Percentiles rank a stretch among this genome's conserved stretches.
These are phyloP conservation scores for Orthosia gracilis DNA, from an alignment of 2,888 invertebrate genomes.

Conservation along the genomic window DNA sequence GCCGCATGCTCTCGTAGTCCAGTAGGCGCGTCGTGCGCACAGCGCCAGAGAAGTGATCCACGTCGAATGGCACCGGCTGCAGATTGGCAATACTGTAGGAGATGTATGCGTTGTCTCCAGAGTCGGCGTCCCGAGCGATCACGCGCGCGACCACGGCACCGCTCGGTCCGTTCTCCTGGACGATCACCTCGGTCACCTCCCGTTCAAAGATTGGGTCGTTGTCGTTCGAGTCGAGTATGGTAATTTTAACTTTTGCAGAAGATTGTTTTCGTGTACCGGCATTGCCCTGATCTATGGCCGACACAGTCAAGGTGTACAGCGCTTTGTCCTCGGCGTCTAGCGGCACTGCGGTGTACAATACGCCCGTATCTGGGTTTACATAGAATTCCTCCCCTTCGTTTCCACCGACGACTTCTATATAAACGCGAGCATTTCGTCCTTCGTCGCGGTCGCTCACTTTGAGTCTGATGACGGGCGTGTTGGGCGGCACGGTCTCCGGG, in stretches of 20 bases:
- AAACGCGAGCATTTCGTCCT: conserved; percentile 96
- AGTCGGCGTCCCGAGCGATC: conserved; percentile 96
- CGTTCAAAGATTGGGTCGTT: conserved; percentile 97
- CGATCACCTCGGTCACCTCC: conserved; percentile 92
- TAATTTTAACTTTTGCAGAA: conserved; percentile 97
- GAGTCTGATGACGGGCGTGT: conserved; percentile 96
- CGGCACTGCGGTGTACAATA: conserved; percentile 95
- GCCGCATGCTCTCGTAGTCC: conserved; percentile 97
- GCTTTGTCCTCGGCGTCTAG: conserved; percentile 97
- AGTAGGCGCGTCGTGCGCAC: conserved; percentile 96
- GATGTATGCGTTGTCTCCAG: conserved; percentile 98
- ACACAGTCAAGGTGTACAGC: conserved; percentile 96
- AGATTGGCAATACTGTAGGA: conserved; percentile 98
- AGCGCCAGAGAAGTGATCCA: conserved; percentile 98
- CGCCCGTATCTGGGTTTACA: conserved; percentile 97
- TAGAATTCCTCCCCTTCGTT: conserved; percentile 97
- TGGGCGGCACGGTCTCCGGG: conserved; percentile 96
- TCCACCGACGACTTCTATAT: conserved; percentile 97
- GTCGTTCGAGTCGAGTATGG: conserved; percentile 97
- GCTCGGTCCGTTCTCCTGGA: conserved; percentile 97
- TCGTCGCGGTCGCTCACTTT: conserved; percentile 97
- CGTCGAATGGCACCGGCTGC: conserved; percentile 98
- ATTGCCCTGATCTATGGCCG: conserved; percentile 97
- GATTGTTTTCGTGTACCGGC: conserved; percentile 96
- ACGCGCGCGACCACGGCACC: conserved; percentile 96